Conservation (phyloP, 2,113 vertebrate species). For the Maccullochella peelii region DNA sequence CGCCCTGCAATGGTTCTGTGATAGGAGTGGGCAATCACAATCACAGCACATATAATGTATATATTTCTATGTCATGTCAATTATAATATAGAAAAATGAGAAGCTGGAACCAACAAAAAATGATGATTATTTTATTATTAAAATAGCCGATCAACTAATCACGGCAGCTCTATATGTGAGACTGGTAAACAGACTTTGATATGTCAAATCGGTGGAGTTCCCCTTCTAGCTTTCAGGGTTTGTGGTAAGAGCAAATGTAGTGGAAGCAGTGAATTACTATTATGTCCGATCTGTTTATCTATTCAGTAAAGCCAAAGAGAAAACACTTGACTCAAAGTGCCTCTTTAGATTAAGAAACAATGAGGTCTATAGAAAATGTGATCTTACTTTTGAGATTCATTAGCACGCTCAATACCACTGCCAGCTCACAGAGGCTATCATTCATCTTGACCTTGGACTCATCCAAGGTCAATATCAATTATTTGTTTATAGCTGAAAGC, state of each 20-base stretch:
- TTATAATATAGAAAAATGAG: too few relatives aligned
- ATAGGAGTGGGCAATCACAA: too few relatives aligned
- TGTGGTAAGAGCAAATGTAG: background rate
- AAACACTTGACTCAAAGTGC: background rate
- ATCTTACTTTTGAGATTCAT: background rate
- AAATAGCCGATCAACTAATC: background rate
- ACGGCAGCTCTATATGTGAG: too few relatives aligned
- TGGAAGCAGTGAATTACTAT: background rate
- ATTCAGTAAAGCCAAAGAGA: background rate
- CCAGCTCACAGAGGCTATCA: background rate
- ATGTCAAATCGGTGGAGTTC: background rate
- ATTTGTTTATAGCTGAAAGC: background rate
- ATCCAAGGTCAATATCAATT: constrained; percentile 2
- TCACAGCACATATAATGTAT: too few relatives aligned
- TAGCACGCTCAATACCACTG: background rate
- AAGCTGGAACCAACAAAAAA: background rate
- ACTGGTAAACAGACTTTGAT: background rate
- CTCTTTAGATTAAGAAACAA: background rate
- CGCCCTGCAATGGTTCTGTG: too few relatives aligned
- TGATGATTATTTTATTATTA: background rate
- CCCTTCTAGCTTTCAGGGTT: background rate
- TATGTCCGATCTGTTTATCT: background rate
- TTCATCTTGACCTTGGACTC: background rate
- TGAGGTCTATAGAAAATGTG: background rate
- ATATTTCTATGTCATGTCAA: too few relatives aligned